A percentile compares a stretch with the other conserved stretches of the same genome.
These are phyloP conservation scores for Halcyon chelicuti DNA, from an alignment of 2,797 vertebrate genomes.

Conservation along the genomic window DNA sequence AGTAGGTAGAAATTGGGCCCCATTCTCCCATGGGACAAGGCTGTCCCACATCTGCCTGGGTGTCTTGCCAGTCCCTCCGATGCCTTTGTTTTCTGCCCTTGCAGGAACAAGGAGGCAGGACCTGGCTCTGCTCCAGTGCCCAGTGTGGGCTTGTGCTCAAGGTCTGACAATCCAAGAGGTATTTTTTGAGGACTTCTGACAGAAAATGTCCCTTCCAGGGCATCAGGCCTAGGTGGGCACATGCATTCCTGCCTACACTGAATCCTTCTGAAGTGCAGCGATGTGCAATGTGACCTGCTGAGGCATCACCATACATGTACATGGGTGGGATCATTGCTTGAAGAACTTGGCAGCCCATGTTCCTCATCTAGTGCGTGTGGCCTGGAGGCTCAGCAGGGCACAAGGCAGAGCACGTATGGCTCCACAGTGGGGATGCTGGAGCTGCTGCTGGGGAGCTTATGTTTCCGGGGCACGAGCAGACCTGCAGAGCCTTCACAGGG, in stretches of 20 bases:
- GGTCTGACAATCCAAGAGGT: not conserved
- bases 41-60: not conserved
- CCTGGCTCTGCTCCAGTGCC: not conserved
- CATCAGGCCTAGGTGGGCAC: not conserved
- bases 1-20: not conserved
- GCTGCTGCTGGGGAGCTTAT: not conserved
- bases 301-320: rapidly evolving
- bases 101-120: not conserved
- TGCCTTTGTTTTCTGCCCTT: not conserved
- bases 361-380: not conserved
- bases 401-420: not conserved
- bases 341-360: not conserved
- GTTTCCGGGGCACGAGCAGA: not conserved
- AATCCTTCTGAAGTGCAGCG: not conserved
- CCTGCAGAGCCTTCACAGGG: not conserved
- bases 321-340: not conserved
- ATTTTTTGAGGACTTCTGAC: not conserved
- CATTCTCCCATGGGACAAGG: not conserved
- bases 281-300: not conserved
- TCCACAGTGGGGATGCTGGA: not conserved
- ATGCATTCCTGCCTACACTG: not conserved
- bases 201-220: not conserved
- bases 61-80: not conserved
- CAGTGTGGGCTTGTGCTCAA: not conserved
- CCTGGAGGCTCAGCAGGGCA: not conserved